Percentiles rank a stretch among this genome's conserved stretches.
Evolutionary conservation across 1,140 invertebrate species (phyloP).

Genomic region (Drosophila tsacasi): DNA sequence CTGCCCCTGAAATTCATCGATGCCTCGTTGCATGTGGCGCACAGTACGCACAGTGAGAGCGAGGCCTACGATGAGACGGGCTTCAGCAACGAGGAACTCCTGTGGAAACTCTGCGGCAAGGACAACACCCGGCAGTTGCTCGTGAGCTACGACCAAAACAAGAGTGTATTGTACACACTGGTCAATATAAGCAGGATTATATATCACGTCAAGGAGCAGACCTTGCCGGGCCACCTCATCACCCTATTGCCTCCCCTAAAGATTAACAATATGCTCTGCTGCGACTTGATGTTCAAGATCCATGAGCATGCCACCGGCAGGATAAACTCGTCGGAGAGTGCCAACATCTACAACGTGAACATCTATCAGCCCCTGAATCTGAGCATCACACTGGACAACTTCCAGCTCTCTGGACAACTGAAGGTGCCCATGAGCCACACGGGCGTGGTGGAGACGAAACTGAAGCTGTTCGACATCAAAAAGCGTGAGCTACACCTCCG

Average conservation of each 20-base stretch:
- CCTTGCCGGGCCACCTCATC: conserved; percentile 93
- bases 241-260: conserved; percentile 93
- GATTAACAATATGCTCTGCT: conserved; percentile 91
- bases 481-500: conserved; percentile 91
- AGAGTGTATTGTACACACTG: conserved; percentile 66
- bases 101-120: conserved; percentile 61
- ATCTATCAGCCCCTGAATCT: conserved; percentile 90
- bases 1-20: conserved; percentile 83
- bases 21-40: conserved; percentile 66
- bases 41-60: conserved; percentile 32
- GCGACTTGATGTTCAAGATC: conserved; percentile 90
- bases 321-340: conserved; percentile 87
- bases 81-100: conserved; percentile 64
- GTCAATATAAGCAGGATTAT: conserved; percentile 90
- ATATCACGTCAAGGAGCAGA: conserved; percentile 89
- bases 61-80: conserved; percentile 57
- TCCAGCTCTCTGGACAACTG: conserved; percentile 89
- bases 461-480: conserved; percentile 90
- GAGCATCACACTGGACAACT: conserved; percentile 92
- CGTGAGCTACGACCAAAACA: conserved; percentile 64
- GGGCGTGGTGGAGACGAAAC: conserved; percentile 85
- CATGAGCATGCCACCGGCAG: conserved; percentile 86
- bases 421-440: conserved; percentile 86
- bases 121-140: conserved; percentile 54
- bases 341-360: conserved; percentile 88